Conservation (phyloP, 2,113 vertebrate species). For the Gobius niger region DNA sequence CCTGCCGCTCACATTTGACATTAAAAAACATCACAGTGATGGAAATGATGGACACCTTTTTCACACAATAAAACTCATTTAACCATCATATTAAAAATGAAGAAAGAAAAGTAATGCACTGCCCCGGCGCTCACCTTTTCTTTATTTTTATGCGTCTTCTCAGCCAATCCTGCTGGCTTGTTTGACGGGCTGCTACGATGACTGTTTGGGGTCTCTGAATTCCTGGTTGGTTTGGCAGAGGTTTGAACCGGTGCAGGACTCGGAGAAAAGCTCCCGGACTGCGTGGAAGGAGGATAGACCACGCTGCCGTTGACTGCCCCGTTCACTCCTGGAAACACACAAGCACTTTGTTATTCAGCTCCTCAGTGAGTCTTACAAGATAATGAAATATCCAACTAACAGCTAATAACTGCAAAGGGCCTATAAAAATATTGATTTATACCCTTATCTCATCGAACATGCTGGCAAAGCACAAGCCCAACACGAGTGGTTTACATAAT, state of each 20-base stretch:
- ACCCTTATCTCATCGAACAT: conserved; percentile 65
- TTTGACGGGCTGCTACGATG: conserved; percentile 79
- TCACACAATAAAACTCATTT: background rate
- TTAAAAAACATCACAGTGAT: no score
- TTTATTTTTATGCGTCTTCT: conserved; percentile 85
- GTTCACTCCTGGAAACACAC: conserved; percentile 83
- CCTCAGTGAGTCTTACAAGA: conserved; percentile 38
- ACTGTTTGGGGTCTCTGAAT: conserved; percentile 74
- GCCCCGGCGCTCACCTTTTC: conserved; percentile 84
- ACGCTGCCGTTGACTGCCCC: conserved; percentile 90
- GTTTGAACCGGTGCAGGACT: conserved; percentile 76
- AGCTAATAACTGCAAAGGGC: conserved; percentile 36
- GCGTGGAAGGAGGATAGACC: conserved; percentile 77
- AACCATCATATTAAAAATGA: background rate
- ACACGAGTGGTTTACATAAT: conserved; percentile 69
- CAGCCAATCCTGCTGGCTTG: conserved; percentile 80
- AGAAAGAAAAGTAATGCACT: background rate
- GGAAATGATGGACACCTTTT: no score
- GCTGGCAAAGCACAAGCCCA: conserved; percentile 51
- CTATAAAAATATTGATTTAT: conserved; percentile 69
- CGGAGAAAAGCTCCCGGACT: conserved; percentile 76
- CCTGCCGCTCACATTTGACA: no score
- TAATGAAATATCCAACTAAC: conserved; percentile 59
- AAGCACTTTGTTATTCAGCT: conserved; percentile 31
- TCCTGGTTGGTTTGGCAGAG: conserved; percentile 79